phyloP scores from a whole-genome alignment of 2,888 invertebrate species.

The Oeneis ivallda region DNA sequence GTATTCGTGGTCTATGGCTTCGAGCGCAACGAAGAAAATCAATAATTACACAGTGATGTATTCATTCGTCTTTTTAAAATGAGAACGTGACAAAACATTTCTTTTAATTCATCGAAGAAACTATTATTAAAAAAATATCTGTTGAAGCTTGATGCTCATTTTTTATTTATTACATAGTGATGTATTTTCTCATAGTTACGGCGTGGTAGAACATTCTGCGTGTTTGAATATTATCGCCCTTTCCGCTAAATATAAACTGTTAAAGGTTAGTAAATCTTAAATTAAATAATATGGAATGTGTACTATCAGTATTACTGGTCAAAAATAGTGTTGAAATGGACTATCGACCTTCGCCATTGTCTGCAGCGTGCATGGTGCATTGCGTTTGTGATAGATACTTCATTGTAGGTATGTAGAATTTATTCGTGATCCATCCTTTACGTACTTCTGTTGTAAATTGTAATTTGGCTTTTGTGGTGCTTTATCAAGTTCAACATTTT shows the following conservation, averaged over 20 bases:
- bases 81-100: slow-evolving; percentile 80
- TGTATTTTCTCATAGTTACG: slow-evolving; percentile 80
- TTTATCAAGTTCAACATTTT: background rate
- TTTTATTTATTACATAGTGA: slow-evolving; percentile 82
- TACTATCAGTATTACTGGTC: slow-evolving; percentile 7
- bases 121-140: slow-evolving; percentile 73
- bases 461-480: background rate
- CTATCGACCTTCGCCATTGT: slow-evolving; percentile 81
- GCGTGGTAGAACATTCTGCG: slow-evolving; percentile 79
- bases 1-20: slow-evolving; percentile 25
- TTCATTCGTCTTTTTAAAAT: slow-evolving; percentile 77
- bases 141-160: slow-evolving; percentile 79
- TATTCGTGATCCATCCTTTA: background rate
- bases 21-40: slow-evolving; percentile 71
- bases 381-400: slow-evolving; percentile 69
- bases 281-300: slow-evolving; percentile 41
- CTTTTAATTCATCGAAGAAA: slow-evolving; percentile 73
- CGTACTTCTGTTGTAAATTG: background rate
- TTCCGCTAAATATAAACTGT: slow-evolving; percentile 71
- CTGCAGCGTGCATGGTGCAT: slow-evolving; percentile 82
- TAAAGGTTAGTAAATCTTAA: slow-evolving; percentile 68
- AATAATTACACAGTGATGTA: slow-evolving; percentile 74
- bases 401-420: slow-evolving; percentile 41
- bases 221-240: slow-evolving; percentile 69
- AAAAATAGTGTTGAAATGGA: slow-evolving; percentile 48